Percentiles rank a stretch among this genome's conserved stretches.
Conservation (phyloP, 2,888 invertebrate species). For the Microdon myrmicae region DNA sequence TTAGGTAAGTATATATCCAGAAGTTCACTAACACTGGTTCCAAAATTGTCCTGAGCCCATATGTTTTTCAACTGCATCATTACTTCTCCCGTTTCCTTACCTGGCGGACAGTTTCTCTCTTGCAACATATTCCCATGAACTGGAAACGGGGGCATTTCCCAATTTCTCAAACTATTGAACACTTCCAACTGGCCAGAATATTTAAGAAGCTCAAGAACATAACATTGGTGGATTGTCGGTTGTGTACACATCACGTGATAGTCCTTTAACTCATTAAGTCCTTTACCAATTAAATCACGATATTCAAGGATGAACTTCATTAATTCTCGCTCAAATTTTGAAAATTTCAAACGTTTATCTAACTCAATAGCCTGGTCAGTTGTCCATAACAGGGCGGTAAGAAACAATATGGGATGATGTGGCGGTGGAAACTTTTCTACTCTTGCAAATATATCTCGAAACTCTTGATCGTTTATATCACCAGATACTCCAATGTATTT, state of each 20-base stretch:
- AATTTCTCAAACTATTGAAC: slow-evolving; percentile 74
- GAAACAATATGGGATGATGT: slow-evolving; percentile 77
- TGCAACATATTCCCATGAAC: slow-evolving; percentile 79
- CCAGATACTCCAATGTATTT: slow-evolving; percentile 81
- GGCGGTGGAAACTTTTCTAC: slow-evolving; percentile 63
- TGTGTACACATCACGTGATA: slow-evolving; percentile 72
- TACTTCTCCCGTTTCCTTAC: slow-evolving; percentile 75
- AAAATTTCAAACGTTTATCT: slow-evolving; percentile 82
- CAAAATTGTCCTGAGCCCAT: slow-evolving; percentile 87
- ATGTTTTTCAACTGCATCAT: slow-evolving; percentile 76
- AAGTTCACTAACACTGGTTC: slow-evolving; percentile 75
- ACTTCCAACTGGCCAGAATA: slow-evolving; percentile 76
- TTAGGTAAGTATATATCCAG: slow-evolving; percentile 67
- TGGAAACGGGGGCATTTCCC: slow-evolving; percentile 85
- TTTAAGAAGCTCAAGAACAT: slow-evolving; percentile 82
- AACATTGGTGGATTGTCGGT: slow-evolving; percentile 72
- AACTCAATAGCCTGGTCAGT: slow-evolving; percentile 77
- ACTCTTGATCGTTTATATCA: slow-evolving; percentile 74
- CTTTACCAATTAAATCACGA: slow-evolving; percentile 66
- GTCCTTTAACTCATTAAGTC: slow-evolving; percentile 56
- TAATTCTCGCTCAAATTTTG: slow-evolving; percentile 84
- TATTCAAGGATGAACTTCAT: slow-evolving; percentile 80
- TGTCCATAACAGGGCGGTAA: slow-evolving; percentile 76
- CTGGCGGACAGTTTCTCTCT: slow-evolving; percentile 70
- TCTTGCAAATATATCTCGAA: slow-evolving; percentile 72